Percentiles rank a stretch among this genome's conserved stretches.
Evolutionary conservation across 2,113 vertebrate genomes (phyloP).

Genomic region (Hylia prasina): DNA sequence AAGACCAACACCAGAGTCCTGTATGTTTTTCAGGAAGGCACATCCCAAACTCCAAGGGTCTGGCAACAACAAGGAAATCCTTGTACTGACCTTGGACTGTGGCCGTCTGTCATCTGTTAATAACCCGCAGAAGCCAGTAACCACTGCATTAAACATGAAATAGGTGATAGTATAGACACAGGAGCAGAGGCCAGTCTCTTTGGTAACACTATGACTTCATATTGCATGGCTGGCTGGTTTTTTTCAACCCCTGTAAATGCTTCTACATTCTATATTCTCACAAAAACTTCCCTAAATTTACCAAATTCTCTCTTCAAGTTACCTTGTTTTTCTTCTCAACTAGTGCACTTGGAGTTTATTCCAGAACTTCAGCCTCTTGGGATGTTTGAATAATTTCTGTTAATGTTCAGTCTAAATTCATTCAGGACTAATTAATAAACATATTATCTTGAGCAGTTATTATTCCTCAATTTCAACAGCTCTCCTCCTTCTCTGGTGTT

Average conservation of each 20-base stretch:
- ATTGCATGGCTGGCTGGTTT: neutral
- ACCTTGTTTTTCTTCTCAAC: neutral
- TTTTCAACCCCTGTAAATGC: neutral
- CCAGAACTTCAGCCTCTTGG: neutral
- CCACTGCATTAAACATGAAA: neutral
- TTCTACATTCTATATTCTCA: neutral
- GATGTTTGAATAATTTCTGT: neutral
- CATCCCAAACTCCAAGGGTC: neutral
- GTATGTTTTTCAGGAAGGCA: neutral
- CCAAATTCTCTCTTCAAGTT: neutral
- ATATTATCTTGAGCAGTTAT: neutral
- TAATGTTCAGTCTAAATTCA: neutral
- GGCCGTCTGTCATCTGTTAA: neutral
- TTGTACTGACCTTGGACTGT: neutral
- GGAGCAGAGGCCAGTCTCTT: neutral
- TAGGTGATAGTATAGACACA: neutral
- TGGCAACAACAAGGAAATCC: neutral
- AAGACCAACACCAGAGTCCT: neutral
- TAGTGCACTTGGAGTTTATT: neutral
- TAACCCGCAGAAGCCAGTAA: neutral
- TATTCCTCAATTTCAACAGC: neutral
- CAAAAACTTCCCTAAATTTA: neutral
- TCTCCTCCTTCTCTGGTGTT: neutral
- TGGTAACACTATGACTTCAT: neutral
- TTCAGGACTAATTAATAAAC: neutral